These are phyloP conservation scores for Anas flavirostris DNA, from an alignment of 2,797 vertebrate genomes.

Conservation along the genomic window DNA sequence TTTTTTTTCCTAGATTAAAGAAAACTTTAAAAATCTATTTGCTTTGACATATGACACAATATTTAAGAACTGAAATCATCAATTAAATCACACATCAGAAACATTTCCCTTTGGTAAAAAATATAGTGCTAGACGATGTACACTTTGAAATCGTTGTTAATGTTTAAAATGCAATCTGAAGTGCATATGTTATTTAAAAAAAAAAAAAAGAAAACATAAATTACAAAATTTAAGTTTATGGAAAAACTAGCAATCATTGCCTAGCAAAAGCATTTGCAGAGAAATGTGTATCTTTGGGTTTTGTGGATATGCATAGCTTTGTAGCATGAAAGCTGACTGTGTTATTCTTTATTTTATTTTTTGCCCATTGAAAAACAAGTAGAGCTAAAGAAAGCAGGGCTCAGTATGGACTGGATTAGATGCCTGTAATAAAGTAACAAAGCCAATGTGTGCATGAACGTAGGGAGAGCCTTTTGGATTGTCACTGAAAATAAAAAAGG, in stretches of 20 bases:
- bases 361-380: constrained; percentile 29
- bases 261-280: constrained; percentile 39
- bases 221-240: constrained; percentile 63
- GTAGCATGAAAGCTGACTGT: constrained; percentile 7
- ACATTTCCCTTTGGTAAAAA: constrained; percentile 76
- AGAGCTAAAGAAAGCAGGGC: constrained; percentile 54
- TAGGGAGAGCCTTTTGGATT: constrained; percentile 64
- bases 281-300: constrained; percentile 12
- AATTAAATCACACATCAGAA: constrained; percentile 72
- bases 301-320: constrained; percentile 18
- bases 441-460: neutral
- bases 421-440: constrained; percentile 53
- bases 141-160: constrained; percentile 72
- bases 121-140: constrained; percentile 71
- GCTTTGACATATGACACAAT: constrained; percentile 74
- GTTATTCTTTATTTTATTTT: constrained; percentile 14
- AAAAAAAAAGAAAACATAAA: neutral
- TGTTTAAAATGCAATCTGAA: constrained; percentile 72
- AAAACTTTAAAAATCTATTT: constrained; percentile 77
- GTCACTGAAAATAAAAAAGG: constrained; percentile 77
- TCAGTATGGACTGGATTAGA: constrained; percentile 59
- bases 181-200: constrained; percentile 60
- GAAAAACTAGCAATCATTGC: constrained; percentile 36
- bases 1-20: constrained; percentile 71
- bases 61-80: constrained; percentile 76